Conservation (phyloP, 2,888 invertebrate genomes). For the Cheilosia impressa region DNA sequence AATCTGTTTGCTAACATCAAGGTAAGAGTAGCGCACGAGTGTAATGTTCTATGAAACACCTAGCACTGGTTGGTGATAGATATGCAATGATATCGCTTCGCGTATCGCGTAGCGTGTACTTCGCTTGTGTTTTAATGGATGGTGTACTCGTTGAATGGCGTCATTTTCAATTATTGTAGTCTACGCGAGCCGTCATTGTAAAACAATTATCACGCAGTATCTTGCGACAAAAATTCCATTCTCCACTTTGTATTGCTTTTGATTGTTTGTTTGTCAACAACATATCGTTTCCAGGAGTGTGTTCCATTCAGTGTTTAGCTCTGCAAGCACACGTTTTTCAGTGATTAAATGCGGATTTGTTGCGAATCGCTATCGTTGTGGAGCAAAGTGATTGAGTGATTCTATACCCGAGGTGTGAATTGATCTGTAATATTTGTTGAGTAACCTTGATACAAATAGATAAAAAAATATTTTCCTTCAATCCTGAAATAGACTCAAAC, state of each 20-base stretch:
- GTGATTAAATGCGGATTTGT: constrained; percentile 35
- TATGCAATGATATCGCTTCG: constrained; percentile 2
- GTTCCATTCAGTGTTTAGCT: constrained; percentile 41
- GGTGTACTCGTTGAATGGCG: not conserved
- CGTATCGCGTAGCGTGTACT: not conserved
- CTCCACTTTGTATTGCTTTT: constrained; percentile 40
- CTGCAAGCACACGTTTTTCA: constrained; percentile 30
- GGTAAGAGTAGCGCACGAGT: not conserved
- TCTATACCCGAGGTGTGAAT: constrained; percentile 30
- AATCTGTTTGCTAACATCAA: constrained; percentile 10
- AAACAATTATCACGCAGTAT: constrained; percentile 61
- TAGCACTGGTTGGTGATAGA: not conserved
- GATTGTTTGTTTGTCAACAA: constrained; percentile 63
- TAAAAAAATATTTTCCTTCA: too few species aligned
- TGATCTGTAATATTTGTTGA: not conserved
- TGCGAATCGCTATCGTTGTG: constrained; percentile 8
- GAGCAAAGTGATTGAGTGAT: constrained; percentile 30
- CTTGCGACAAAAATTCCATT: constrained; percentile 64
- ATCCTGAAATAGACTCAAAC: too few species aligned
- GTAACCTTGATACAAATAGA: too few species aligned
- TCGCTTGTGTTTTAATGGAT: not conserved
- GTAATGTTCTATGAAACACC: constrained; percentile 23
- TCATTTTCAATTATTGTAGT: constrained; percentile 18
- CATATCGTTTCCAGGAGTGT: constrained; percentile 22
- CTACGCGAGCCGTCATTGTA: constrained; percentile 37